Evolutionary conservation across 2,113 vertebrate species (phyloP).

Genomic region (Dicrurus megarhynchus): DNA sequence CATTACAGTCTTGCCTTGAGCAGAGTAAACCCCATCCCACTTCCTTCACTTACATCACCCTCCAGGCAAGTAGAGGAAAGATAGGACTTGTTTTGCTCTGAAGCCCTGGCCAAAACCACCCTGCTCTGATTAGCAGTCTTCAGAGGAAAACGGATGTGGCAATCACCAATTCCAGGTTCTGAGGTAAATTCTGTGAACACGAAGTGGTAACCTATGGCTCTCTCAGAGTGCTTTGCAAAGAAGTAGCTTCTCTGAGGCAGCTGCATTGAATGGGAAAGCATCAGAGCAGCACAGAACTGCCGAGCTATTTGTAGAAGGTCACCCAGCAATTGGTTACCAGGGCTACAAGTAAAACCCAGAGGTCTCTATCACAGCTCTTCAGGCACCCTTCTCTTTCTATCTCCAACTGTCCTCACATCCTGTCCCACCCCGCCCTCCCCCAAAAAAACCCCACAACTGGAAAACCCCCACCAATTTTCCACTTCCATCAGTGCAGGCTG

Average conservation of each 20-base stretch:
- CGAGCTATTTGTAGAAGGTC: not conserved
- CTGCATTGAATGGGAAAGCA: not conserved
- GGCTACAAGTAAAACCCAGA: not conserved
- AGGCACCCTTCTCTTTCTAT: not conserved
- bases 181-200: not conserved
- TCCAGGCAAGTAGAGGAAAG: not conserved
- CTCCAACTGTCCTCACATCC: not conserved
- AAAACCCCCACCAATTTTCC: not conserved
- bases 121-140: not conserved
- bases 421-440: rapidly evolving
- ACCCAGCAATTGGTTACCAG: not conserved
- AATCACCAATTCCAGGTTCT: not conserved
- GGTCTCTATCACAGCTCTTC: not conserved
- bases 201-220: not conserved
- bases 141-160: not conserved
- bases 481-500: not conserved
- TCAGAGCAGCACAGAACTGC: not conserved
- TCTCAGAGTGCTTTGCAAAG: not conserved
- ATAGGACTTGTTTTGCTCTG: not conserved
- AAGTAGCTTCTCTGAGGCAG: not conserved
- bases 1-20: not conserved
- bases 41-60: not conserved
- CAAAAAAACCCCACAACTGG: not conserved
- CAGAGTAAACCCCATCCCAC: not conserved
- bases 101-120: not conserved